Conservation (phyloP, 2,888 invertebrate genomes). For the Phorcus lineatus region DNA sequence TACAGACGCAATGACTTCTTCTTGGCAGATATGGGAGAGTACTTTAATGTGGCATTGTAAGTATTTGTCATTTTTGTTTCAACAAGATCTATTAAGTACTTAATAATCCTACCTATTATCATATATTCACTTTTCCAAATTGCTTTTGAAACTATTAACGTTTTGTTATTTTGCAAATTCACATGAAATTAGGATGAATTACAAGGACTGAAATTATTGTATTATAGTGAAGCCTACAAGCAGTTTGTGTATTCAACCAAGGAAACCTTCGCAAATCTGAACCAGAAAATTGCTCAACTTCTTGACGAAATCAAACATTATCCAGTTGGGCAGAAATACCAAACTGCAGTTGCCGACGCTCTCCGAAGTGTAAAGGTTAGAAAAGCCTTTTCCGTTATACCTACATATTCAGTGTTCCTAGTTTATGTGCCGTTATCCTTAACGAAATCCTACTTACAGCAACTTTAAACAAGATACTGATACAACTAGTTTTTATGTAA, state of each 20-base stretch:
- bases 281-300: background rate
- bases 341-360: background rate
- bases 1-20: no score
- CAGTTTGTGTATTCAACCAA: background rate
- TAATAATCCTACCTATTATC: no score
- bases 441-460: background rate
- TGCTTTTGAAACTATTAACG: no score
- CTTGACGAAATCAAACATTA: background rate
- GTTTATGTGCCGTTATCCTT: background rate
- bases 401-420: background rate
- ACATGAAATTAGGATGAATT: no score
- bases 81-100: no score
- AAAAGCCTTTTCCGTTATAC: background rate
- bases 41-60: no score
- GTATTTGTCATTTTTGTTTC: background rate
- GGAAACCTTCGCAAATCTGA: background rate
- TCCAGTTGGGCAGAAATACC: slow-evolving; percentile 15
- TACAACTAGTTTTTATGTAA: background rate
- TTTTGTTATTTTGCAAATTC: no score
- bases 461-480: background rate
- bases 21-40: no score
- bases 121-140: no score
- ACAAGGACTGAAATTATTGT: no score
- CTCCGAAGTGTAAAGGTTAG: background rate
- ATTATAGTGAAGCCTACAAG: slow-evolving; percentile 5